Evolutionary conservation across 2,888 invertebrate genomes (phyloP).

Genomic region (Hydriomena furcata): DNA sequence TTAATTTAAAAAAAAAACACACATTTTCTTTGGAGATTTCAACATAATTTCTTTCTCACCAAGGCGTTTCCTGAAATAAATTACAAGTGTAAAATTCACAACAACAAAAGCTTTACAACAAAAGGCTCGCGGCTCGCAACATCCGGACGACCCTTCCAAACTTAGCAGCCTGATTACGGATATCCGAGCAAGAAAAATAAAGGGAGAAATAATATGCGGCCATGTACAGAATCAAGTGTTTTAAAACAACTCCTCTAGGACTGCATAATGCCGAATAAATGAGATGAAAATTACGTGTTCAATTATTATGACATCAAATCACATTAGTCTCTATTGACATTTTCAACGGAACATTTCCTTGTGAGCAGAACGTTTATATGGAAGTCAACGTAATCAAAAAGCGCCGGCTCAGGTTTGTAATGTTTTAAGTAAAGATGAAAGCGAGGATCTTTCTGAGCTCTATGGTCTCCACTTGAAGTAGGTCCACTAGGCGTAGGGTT

Average conservation of each 20-base stretch:
- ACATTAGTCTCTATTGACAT: constrained; percentile 46
- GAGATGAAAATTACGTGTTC: constrained; percentile 9
- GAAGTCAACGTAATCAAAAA: constrained; percentile 72
- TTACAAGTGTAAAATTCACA: constrained; percentile 84
- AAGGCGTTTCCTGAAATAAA: constrained; percentile 82
- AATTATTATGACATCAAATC: constrained; percentile 37
- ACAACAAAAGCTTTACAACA: constrained; percentile 82
- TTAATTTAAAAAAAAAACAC: constrained; percentile 76
- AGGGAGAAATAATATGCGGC: constrained; percentile 66
- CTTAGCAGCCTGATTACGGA: constrained; percentile 83
- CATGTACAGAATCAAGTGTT: constrained; percentile 53
- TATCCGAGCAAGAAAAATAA: constrained; percentile 79
- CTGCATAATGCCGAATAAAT: constrained; percentile 26
- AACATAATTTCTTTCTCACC: constrained; percentile 81
- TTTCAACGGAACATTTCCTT: constrained; percentile 62
- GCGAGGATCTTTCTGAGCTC: constrained; percentile 59
- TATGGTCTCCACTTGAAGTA: constrained; percentile 38
- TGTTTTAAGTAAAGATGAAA: constrained; percentile 70
- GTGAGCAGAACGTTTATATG: constrained; percentile 64
- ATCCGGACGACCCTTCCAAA: constrained; percentile 82
- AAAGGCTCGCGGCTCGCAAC: constrained; percentile 81
- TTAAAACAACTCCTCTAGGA: constrained; percentile 53
- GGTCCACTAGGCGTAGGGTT: constrained; percentile 41
- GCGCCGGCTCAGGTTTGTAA: constrained; percentile 68
- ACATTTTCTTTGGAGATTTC: constrained; percentile 80